These are phyloP conservation scores for Plutella xylostella DNA, from an alignment of 2,888 invertebrate genomes.

Conservation along the genomic window DNA sequence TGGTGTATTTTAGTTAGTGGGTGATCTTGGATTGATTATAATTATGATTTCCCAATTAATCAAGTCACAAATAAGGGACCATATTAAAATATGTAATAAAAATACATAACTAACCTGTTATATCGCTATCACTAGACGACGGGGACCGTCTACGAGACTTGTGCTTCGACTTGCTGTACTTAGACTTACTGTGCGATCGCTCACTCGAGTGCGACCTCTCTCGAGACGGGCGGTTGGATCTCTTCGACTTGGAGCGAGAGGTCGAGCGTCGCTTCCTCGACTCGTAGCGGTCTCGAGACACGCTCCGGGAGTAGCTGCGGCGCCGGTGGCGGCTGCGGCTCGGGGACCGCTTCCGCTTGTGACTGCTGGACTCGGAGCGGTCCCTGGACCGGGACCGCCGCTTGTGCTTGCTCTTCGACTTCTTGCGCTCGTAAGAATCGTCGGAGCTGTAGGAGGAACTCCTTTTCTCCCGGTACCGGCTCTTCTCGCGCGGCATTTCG, in stretches of 20 bases:
- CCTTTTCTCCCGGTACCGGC: constrained; percentile 48
- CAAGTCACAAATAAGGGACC: not conserved
- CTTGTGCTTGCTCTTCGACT: constrained; percentile 49
- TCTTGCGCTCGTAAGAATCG: constrained; percentile 53
- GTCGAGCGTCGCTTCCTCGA: constrained; percentile 41
- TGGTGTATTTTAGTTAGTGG: too few relatives aligned
- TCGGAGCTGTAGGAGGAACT: constrained; percentile 56
- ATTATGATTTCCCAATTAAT: too few relatives aligned
- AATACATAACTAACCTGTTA: too few relatives aligned
- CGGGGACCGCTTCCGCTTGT: constrained; percentile 41
- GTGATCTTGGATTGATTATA: too few relatives aligned
- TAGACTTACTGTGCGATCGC: constrained; percentile 41
- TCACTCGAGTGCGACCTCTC: constrained; percentile 44
- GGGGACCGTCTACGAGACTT: constrained; percentile 37
- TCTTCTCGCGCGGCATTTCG: constrained; percentile 56
- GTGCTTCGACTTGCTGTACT: constrained; percentile 36
- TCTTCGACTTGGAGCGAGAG: constrained; percentile 39
- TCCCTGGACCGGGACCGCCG: constrained; percentile 28
- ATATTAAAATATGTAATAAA: too few relatives aligned
- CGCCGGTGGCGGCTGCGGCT: constrained; percentile 41
- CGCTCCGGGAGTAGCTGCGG: constrained; percentile 51
- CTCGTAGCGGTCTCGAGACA: constrained; percentile 53
- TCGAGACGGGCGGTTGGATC: constrained; percentile 18
- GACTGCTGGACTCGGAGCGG: constrained; percentile 42
- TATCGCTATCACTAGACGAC: constrained; percentile 32